phyloP scores from a whole-genome alignment of 2,888 invertebrate genomes.

The Troides aeacus region DNA sequence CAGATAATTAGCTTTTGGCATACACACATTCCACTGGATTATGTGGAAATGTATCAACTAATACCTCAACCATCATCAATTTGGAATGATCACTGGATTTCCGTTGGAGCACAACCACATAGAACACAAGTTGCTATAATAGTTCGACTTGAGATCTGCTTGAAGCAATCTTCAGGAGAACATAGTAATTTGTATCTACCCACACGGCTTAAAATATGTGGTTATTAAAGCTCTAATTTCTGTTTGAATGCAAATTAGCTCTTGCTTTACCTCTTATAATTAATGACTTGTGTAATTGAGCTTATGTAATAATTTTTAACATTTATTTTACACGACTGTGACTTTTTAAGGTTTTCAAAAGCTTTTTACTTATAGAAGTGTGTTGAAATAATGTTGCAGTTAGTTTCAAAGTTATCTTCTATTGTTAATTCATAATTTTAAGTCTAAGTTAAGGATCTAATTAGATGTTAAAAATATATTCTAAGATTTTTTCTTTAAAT shows the following conservation, averaged over 20 bases:
- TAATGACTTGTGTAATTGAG: not conserved
- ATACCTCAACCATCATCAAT: too few species aligned
- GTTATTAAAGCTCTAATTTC: not conserved
- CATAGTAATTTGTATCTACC: not conserved
- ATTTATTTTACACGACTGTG: too few species aligned
- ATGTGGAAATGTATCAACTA: too few species aligned
- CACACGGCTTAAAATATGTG: not conserved
- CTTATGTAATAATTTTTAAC: not conserved
- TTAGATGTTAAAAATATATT: not conserved
- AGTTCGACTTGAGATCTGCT: too few species aligned
- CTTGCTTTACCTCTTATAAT: not conserved
- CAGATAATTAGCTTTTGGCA: too few species aligned
- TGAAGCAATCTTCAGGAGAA: not conserved
- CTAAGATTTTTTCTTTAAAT: not conserved
- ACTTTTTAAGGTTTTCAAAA: too few species aligned
- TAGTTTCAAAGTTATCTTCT: not conserved
- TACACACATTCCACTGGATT: too few species aligned
- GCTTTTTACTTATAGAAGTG: not conserved
- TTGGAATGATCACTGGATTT: too few species aligned
- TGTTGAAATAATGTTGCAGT: not conserved
- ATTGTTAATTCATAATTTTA: not conserved
- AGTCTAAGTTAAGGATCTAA: not conserved
- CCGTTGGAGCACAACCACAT: too few species aligned
- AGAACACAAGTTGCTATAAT: too few species aligned
- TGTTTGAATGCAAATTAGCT: not conserved